Conservation (phyloP, 2,113 vertebrate species). For the Megatriorchis doriae region DNA sequence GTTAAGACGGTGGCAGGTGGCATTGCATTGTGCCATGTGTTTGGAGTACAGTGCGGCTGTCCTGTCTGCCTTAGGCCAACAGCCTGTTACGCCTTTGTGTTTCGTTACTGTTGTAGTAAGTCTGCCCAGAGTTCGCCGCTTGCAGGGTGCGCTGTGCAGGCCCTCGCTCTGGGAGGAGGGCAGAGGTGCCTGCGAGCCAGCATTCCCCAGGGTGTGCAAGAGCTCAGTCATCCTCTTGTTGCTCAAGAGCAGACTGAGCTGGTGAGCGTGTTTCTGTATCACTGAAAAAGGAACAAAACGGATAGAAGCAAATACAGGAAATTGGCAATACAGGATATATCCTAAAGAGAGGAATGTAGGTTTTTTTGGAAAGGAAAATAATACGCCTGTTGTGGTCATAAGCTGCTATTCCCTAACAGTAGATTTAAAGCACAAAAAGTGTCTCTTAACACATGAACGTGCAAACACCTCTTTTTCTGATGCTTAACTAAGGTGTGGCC, state of each 20-base stretch:
- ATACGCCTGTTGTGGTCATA: neutral
- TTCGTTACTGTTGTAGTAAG: rapidly evolving
- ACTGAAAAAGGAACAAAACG: neutral
- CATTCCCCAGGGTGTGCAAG: rapidly evolving
- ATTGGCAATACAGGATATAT: neutral
- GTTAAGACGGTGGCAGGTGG: rapidly evolving
- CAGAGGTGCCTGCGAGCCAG: neutral
- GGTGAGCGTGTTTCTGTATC: neutral
- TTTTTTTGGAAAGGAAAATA: neutral
- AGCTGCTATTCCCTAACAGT: neutral
- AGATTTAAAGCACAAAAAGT: neutral
- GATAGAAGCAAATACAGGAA: too few relatives aligned
- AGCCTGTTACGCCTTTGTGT: rapidly evolving
- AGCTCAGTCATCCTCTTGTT: rapidly evolving
- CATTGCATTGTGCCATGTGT: rapidly evolving
- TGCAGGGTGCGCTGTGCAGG: neutral
- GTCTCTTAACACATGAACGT: neutral
- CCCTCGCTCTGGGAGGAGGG: too few relatives aligned
- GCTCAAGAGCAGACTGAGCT: neutral
- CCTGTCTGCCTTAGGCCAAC: neutral
- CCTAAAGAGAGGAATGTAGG: rapidly evolving
- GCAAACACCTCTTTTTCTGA: neutral
- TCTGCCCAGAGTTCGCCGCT: rapidly evolving
- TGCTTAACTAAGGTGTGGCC: neutral
- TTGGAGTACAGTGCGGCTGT: rapidly evolving